Conservation (phyloP, 2,888 invertebrate species). For the Onthophagus sagittarius region DNA sequence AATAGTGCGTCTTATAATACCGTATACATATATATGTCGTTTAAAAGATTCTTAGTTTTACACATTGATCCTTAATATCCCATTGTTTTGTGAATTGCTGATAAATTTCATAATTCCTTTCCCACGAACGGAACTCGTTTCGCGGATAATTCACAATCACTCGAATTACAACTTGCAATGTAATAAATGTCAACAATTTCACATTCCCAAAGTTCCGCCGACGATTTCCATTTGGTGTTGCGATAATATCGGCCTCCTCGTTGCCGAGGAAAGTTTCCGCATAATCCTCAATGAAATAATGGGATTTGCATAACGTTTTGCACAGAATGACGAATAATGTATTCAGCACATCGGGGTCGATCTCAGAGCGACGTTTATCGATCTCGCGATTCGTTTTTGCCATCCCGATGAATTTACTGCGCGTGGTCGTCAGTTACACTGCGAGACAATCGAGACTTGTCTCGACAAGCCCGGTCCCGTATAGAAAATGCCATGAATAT, state of each 20-base stretch:
- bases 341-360: slow-evolving; percentile 1
- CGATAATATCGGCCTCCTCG: background rate
- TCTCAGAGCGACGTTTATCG: background rate
- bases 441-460: slow-evolving; percentile 14
- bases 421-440: background rate
- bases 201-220: background rate
- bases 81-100: background rate
- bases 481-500: slow-evolving; percentile 25
- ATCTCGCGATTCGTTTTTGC: slow-evolving; percentile 4
- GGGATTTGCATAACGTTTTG: background rate
- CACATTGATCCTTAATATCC: background rate
- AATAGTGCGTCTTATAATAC: too few relatives aligned
- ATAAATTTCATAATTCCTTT: background rate
- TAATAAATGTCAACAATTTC: background rate
- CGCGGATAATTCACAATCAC: background rate
- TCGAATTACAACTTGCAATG: background rate
- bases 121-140: background rate
- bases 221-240: background rate
- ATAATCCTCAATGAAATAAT: slow-evolving; percentile 1
- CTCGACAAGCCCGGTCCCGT: slow-evolving; percentile 6
- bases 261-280: background rate
- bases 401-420: slow-evolving; percentile 1
- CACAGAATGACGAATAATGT: background rate
- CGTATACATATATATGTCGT: too few relatives aligned
- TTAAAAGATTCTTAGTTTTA: too few relatives aligned